phyloP scores from a whole-genome alignment of 1,140 invertebrate species.

The Camponotus pennsylvanicus region DNA sequence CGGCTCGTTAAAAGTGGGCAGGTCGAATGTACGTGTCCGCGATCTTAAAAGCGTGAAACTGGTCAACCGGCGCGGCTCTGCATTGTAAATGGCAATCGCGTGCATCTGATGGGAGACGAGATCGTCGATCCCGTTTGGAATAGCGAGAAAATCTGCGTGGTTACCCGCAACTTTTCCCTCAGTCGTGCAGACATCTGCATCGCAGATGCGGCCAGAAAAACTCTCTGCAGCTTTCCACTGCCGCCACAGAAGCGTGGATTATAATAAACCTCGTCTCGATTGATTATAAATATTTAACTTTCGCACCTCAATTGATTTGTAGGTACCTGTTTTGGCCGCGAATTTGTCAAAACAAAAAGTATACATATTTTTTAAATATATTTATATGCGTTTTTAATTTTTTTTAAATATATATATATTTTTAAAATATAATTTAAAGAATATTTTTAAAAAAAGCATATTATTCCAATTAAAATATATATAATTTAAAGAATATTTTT shows the following conservation, averaged over 20 bases:
- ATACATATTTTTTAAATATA: too few relatives aligned
- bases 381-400: too few relatives aligned
- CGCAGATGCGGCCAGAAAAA: conserved; percentile 28
- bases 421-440: too few relatives aligned
- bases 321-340: neutral
- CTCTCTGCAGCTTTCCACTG: neutral
- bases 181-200: conserved; percentile 24
- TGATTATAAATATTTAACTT: conserved; percentile 49
- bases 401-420: too few relatives aligned
- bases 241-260: conserved; percentile 4
- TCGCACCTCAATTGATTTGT: neutral
- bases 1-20: conserved; percentile 48
- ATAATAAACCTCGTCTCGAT: conserved; percentile 31
- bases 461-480: too few relatives aligned
- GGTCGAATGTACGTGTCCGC: conserved; percentile 18
- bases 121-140: conserved; percentile 7
- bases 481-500: too few relatives aligned
- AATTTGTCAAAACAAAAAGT: neutral
- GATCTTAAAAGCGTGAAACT: conserved; percentile 30
- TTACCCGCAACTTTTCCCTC: conserved; percentile 34
- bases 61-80: conserved; percentile 45
- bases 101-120: conserved; percentile 11
- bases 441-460: too few relatives aligned
- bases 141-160: conserved; percentile 46
- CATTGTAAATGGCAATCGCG: conserved; percentile 67